Conservation (phyloP, 2,888 invertebrate genomes). For the Argyresthia goedartella region DNA sequence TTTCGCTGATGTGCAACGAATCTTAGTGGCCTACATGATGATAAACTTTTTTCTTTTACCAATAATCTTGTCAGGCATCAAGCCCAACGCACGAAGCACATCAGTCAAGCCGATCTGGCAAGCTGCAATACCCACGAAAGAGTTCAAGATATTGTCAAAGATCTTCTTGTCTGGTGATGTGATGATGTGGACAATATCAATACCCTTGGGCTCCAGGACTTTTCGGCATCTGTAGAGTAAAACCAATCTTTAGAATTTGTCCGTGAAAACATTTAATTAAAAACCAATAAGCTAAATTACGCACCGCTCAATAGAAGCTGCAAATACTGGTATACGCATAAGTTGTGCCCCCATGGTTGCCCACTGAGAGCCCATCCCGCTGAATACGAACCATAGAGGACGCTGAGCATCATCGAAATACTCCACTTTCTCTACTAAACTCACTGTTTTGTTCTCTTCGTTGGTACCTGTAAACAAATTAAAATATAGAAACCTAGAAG, state of each 20-base stretch:
- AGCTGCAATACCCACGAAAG: conserved; percentile 83
- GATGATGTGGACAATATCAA: conserved; percentile 76
- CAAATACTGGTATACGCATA: conserved; percentile 74
- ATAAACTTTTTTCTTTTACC: conserved; percentile 53
- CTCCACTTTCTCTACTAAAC: conserved; percentile 24
- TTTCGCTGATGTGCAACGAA: too few relatives aligned
- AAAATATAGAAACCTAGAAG: background rate
- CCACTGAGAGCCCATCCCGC: conserved; percentile 83
- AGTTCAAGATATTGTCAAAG: conserved; percentile 73
- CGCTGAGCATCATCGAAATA: conserved; percentile 36
- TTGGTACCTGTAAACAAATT: conserved; percentile 25
- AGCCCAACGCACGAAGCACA: conserved; percentile 57
- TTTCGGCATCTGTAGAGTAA: conserved; percentile 52
- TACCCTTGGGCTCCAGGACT: conserved; percentile 70
- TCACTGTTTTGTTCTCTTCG: conserved; percentile 26
- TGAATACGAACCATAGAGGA: conserved; percentile 78
- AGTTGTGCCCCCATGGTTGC: conserved; percentile 75
- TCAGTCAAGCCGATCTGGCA: conserved; percentile 73
- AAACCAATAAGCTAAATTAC: background rate
- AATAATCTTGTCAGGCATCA: conserved; percentile 81
- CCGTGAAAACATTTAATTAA: background rate
- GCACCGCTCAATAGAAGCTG: conserved; percentile 58
- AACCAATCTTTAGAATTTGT: background rate
- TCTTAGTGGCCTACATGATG: too few relatives aligned
- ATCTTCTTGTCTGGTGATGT: conserved; percentile 72